Evolutionary conservation across 2,888 invertebrate species (phyloP).

Genomic region (Andrena praecox): DNA sequence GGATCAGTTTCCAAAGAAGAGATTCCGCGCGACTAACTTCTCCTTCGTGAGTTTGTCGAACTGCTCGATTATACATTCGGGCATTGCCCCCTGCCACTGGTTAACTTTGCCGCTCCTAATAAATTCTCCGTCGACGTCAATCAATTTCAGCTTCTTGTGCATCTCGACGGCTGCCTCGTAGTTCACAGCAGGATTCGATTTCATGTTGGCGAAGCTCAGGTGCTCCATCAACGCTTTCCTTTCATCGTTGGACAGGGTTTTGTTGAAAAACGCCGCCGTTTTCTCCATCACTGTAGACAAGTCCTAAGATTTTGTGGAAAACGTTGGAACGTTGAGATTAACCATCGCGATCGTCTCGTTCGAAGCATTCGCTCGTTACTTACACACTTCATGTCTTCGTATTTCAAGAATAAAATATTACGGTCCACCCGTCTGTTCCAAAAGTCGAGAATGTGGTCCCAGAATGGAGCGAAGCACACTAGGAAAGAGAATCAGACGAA

Average conservation of each 20-base stretch:
- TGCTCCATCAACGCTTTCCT: constrained; percentile 83
- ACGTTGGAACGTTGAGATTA: neutral
- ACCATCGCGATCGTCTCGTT: no score
- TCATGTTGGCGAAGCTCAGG: constrained; percentile 87
- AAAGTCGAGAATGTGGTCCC: constrained; percentile 76
- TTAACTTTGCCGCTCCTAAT: constrained; percentile 85
- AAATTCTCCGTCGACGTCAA: constrained; percentile 82
- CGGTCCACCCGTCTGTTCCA: constrained; percentile 69
- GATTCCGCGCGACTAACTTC: constrained; percentile 1
- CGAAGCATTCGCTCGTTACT: constrained; percentile 38
- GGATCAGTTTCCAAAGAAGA: constrained; percentile 12
- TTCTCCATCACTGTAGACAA: constrained; percentile 83
- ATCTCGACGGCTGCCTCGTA: constrained; percentile 83
- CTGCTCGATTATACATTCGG: constrained; percentile 77
- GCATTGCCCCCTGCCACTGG: constrained; percentile 83
- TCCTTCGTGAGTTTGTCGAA: constrained; percentile 86
- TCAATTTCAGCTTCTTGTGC: constrained; percentile 81
- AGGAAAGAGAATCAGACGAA: neutral
- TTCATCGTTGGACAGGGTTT: constrained; percentile 78
- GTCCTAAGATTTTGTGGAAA: constrained; percentile 79
- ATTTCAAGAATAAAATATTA: constrained; percentile 76
- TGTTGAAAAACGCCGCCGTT: constrained; percentile 84
- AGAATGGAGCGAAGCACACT: constrained; percentile 76
- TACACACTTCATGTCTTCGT: constrained; percentile 80
- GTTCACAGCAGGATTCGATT: constrained; percentile 87